Evolutionary conservation across 1,140 invertebrate species (phyloP), one percentile per base, ranked within the genome.

Genomic region (Zaprionus davidi): DNA sequence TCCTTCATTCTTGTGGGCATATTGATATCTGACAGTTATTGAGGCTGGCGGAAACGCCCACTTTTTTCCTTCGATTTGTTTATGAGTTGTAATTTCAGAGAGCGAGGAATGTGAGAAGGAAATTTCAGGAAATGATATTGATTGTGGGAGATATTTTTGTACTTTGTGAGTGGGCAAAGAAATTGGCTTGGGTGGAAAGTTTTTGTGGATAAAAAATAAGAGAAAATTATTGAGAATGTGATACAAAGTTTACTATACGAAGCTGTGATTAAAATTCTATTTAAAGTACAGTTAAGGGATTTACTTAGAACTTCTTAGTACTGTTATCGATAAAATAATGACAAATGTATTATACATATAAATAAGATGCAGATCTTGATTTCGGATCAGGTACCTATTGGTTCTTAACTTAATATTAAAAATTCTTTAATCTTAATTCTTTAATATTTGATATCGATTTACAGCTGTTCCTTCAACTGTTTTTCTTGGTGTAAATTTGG

Each of bases 21-120:
- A 79, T 88, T 64, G 81, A 81, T 81, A 88, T 82, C 73, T 85
- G 85, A 90, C 85, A 85, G 70, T 78, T 90, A 90, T 90, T 90
- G 81, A 55, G 76, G 72, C 63, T 41, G 36, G 57, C 76, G 85
- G 79, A 85, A 85, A 90, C 85, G 85, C 85, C 85, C 79, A 71
- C 60, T 84, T 88, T 88, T 78, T 80, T 72, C 81, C 76, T 73
- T 17, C 51, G 56, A 44, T 81, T 81, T 59, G 31, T 84, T 90
- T 84, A 78, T 88, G 78, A 55, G 66, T 67, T 70, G 63, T 75
- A 65, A 73, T 78, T 68, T 72, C 56, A 28, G 69, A 66, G 22
- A 57, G 51, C 59, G 26, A 56, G 64, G 49, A 66, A 68, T 73
- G 46, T 41, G 28, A 22, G 41, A 60, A 60, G 63, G 44, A 73